phyloP scores from a whole-genome alignment of 53 echinoderm and acorn worm species.

The Apostichopus leukothele region DNA sequence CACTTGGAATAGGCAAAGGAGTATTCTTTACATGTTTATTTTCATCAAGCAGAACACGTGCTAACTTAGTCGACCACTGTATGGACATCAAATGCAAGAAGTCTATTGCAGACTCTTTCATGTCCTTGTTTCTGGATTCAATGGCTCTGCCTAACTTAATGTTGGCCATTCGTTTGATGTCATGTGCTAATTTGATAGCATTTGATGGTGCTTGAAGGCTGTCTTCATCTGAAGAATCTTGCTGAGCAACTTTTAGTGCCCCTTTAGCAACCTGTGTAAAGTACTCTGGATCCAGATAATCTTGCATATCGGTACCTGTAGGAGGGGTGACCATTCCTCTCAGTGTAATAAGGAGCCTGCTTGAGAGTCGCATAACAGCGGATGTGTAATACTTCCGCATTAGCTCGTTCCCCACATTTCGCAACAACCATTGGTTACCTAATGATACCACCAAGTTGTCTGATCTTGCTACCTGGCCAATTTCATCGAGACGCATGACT shows the following conservation, averaged over 20 bases:
- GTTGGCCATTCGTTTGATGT: slow-evolving; percentile 59
- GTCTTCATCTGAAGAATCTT: slow-evolving; percentile 52
- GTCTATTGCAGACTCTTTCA: slow-evolving; percentile 51
- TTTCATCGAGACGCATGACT: slow-evolving; percentile 47
- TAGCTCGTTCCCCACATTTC: slow-evolving; percentile 56
- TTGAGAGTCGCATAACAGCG: slow-evolving; percentile 54
- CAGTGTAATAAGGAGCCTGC: slow-evolving; percentile 50
- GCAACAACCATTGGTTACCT: slow-evolving; percentile 57
- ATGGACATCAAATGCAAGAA: slow-evolving; percentile 56
- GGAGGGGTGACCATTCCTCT: slow-evolving; percentile 40
- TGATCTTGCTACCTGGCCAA: slow-evolving; percentile 44
- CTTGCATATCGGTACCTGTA: slow-evolving; percentile 39
- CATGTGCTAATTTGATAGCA: slow-evolving; percentile 52
- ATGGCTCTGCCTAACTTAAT: slow-evolving; percentile 58
- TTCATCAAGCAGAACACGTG: slow-evolving; percentile 50
- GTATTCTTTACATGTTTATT: slow-evolving; percentile 39
- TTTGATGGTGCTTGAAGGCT: slow-evolving; percentile 59
- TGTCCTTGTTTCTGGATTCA: slow-evolving; percentile 18
- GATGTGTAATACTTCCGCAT: slow-evolving; percentile 62
- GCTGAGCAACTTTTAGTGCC: slow-evolving; percentile 49
- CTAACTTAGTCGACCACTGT: slow-evolving; percentile 67
- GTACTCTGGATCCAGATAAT: slow-evolving; percentile 28
- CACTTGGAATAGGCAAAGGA: slow-evolving; percentile 55
- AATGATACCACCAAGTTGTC: slow-evolving; percentile 42
- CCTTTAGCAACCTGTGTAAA: slow-evolving; percentile 41